A percentile compares a stretch with the other conserved stretches of the same genome.
These are phyloP conservation scores for Lethenteron reissneri DNA, from an alignment of 2,113 vertebrate species.

Conservation along the genomic window DNA sequence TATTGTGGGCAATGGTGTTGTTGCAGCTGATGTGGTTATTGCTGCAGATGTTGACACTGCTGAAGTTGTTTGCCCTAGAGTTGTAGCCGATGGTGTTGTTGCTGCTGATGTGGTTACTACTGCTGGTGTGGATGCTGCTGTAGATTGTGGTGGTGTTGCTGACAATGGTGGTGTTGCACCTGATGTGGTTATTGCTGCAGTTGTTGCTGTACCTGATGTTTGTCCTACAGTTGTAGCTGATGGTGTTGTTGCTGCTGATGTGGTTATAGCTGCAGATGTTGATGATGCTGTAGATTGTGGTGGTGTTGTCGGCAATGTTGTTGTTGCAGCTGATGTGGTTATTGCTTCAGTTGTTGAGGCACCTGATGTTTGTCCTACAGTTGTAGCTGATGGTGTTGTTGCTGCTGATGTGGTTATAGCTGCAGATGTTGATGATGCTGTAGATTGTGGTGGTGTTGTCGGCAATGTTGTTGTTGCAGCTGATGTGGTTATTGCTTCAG, in stretches of 20 bases:
- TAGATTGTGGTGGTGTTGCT: too few species aligned
- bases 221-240: not conserved
- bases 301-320: too few species aligned
- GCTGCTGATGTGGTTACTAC: not conserved
- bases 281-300: not conserved
- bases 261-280: not conserved
- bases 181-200: not conserved
- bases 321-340: too few species aligned
- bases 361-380: not conserved
- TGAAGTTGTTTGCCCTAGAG: not conserved
- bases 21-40: not conserved
- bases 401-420: not conserved
- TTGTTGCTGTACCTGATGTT: not conserved
- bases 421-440: not conserved
- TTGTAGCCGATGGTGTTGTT: too few species aligned
- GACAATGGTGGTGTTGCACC: too few species aligned
- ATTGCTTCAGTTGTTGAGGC: not conserved
- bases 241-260: not conserved
- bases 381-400: not conserved
- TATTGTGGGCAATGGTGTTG: too few species aligned
- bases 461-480: not conserved
- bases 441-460: not conserved
- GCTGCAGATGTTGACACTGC: not conserved
- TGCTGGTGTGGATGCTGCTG: not conserved
- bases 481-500: not conserved